phyloP scores from a whole-genome alignment of 2,113 vertebrate genomes.

The Pogonocichla stellata region DNA sequence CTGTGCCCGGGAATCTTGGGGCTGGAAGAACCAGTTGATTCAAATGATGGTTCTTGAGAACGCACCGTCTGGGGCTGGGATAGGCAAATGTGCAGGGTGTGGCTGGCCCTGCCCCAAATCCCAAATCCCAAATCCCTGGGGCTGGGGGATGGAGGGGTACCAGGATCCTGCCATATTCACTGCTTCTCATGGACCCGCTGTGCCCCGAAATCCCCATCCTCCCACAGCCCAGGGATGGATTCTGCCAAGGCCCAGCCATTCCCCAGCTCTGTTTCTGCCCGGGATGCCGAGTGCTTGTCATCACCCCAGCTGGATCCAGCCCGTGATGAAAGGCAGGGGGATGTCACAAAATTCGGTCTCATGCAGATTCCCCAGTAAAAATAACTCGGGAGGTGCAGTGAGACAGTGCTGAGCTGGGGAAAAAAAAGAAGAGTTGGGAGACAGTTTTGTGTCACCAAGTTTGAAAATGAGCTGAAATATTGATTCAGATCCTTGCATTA shows the following conservation, averaged over 20 bases:
- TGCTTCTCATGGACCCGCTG: fast-evolving
- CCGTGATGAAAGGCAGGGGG: slow-evolving; percentile 17
- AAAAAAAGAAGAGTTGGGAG: neutral
- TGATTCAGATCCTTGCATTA: slow-evolving; percentile 16
- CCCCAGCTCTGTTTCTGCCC: neutral
- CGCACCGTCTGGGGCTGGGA: neutral
- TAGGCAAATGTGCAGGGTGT: neutral
- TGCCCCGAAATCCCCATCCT: neutral
- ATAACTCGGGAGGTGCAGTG: neutral
- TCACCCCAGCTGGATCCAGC: neutral
- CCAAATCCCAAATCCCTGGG: neutral
- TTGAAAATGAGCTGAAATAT: slow-evolving; percentile 45
- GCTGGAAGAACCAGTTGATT: slow-evolving; percentile 63
- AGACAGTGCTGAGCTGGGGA: neutral
- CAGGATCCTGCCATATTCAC: fast-evolving
- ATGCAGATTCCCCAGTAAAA: slow-evolving; percentile 44
- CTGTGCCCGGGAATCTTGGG: neutral
- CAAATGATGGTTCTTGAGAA: neutral
- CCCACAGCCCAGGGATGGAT: fast-evolving
- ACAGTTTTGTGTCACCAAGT: slow-evolving; percentile 52
- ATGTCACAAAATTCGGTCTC: slow-evolving; percentile 14
- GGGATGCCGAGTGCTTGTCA: neutral
- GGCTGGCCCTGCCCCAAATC: neutral
- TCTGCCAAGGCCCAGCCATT: neutral
- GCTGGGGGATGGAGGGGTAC: neutral